A percentile compares a stretch with the other conserved stretches of the same genome.
These are phyloP conservation scores for Drosophila lowei DNA, from an alignment of 1,140 invertebrate genomes.

Conservation along the genomic window DNA sequence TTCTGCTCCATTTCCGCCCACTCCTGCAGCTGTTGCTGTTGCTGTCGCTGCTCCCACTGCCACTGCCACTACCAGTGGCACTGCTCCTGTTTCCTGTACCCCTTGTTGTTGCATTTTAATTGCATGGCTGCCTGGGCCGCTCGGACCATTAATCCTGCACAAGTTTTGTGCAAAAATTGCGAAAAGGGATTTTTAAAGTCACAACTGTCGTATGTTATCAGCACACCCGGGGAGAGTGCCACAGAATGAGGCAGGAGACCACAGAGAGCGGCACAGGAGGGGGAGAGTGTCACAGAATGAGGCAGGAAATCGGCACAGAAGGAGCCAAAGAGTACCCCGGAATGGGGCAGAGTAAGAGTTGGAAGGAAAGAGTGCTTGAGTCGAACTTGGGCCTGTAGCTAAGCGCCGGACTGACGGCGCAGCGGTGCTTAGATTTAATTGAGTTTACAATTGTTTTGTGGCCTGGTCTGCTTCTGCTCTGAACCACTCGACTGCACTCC, in stretches of 20 bases:
- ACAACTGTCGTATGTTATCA: constrained; percentile 80
- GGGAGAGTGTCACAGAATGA: constrained; percentile 13
- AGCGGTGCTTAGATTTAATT: constrained; percentile 77
- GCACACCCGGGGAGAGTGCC: constrained; percentile 41
- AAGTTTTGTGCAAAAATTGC: constrained; percentile 75
- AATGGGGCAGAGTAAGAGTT: background rate
- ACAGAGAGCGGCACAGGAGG: background rate
- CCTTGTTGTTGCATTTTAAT: constrained; percentile 77
- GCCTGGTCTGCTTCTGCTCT: constrained; percentile 15
- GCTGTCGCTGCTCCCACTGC: constrained; percentile 9
- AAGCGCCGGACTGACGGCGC: constrained; percentile 45
- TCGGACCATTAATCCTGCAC: constrained; percentile 78
- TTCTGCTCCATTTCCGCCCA: constrained; percentile 77
- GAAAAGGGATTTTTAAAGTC: constrained; percentile 79
- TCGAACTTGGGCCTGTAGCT: constrained; percentile 54
- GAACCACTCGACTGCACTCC: constrained; percentile 10
- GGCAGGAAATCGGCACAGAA: background rate
- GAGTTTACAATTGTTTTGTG: constrained; percentile 79
- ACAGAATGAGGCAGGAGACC: background rate
- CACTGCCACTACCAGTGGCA: constrained; percentile 10
- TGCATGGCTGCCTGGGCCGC: constrained; percentile 72
- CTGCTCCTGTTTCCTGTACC: constrained; percentile 8
- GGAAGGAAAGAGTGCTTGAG: constrained; percentile 5
- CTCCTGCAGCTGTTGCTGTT: constrained; percentile 39
- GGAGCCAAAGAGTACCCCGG: constrained; percentile 3